Conservation (phyloP, 2,113 vertebrate species). For the Osmerus eperlanus region DNA sequence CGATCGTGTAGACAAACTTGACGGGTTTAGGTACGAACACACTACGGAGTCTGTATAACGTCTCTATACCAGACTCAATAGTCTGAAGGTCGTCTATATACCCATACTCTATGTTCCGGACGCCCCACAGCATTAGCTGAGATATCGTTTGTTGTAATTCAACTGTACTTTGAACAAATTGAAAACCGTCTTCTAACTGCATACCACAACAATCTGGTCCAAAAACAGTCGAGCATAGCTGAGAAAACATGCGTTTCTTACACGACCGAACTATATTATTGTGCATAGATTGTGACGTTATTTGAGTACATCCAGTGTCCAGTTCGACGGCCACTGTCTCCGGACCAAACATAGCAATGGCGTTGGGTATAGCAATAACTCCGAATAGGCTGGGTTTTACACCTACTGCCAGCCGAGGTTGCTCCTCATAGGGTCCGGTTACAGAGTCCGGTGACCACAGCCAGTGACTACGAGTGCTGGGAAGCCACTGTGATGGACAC, state of each 20-base stretch:
- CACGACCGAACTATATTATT: too few species aligned
- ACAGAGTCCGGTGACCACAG: not conserved
- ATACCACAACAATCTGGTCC: too few species aligned
- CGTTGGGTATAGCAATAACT: not conserved
- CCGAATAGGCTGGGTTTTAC: not conserved
- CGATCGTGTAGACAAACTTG: not conserved
- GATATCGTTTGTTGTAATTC: not conserved
- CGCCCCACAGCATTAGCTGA: not conserved
- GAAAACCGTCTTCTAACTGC: too few species aligned
- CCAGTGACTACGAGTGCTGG: not conserved
- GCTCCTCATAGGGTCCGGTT: not conserved
- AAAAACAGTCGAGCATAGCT: too few species aligned
- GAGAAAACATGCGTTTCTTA: too few species aligned
- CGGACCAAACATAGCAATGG: not conserved
- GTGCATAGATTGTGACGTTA: too few species aligned
- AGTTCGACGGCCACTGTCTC: not conserved
- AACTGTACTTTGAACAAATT: too few species aligned
- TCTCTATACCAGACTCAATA: too few species aligned
- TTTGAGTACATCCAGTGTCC: too few species aligned
- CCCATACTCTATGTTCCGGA: not conserved
- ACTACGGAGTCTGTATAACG: too few species aligned
- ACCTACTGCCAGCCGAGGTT: not conserved
- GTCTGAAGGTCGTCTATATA: not conserved
- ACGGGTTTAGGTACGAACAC: not conserved
- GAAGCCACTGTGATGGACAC: not conserved